Evolutionary conservation across 2,888 invertebrate genomes (phyloP), one percentile per base, ranked within the genome.

Genomic region (Sacculina carcini): DNA sequence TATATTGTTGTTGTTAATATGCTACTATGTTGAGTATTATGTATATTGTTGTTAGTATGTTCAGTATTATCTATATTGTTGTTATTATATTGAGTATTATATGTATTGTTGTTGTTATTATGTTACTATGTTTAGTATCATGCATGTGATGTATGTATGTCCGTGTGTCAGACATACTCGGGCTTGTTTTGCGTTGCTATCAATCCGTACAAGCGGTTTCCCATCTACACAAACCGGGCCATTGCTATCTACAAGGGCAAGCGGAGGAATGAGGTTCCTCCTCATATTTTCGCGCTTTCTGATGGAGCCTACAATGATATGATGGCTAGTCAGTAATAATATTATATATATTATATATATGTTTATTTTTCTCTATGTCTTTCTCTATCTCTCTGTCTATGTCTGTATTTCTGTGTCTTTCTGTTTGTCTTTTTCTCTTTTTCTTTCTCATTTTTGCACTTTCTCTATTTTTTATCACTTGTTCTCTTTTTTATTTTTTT

Each of bases 241-340:
- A 90, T 96, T 68, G 82, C 79, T 72, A 77, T 94, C 69, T 98
- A 92, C 83, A 81, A 90, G 74, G 96, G 96, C 71, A 94, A 89
- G 76, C 84, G 96, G 75, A 85, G 90, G 74, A 87, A 83, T 74
- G 98, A 98, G 76, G 94, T 98, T 67, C 98, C 98, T 64, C 98
- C 98, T 62, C 98, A 98, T 72, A 83, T 98, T 72, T 98, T 96
- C 74, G 92, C 96, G 72, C 89, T 98, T 72, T 90, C 96, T 75
- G 98, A 98, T 71, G 96, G 94, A 69, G 96, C 98, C 65, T 98
- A 98, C 76, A 87, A 89, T 67, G 90, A 94, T 80, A 98, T 98
- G 98, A 80, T 96, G 72, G 86, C 89, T 74, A 92, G 80, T 80
- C 67, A 73, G 74, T 73, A 59, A 51, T 14, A 3, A 12, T 16